Evolutionary conservation across 2,888 invertebrate genomes (phyloP).

Genomic region (Venustoraphidia nigricollis): DNA sequence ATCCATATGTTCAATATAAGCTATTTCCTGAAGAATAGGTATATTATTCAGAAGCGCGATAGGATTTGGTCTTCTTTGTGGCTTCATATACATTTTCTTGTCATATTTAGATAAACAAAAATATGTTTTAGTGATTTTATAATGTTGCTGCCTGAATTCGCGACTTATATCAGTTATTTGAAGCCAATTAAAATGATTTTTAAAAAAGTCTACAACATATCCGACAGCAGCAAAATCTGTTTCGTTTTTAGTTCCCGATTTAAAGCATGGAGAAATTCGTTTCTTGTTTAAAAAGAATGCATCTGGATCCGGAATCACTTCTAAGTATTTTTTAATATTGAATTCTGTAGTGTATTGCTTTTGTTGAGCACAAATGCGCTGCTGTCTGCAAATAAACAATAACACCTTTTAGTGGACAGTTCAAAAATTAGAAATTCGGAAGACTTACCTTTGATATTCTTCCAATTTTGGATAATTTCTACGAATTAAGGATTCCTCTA

Average conservation of each 20-base stretch:
- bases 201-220: no score
- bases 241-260: no score
- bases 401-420: no score
- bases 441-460: not conserved
- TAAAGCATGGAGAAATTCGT: not conserved
- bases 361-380: slow-evolving; percentile 23
- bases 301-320: slow-evolving; percentile 29
- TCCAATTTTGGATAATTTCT: slow-evolving; percentile 2
- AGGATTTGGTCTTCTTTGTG: slow-evolving; percentile 4
- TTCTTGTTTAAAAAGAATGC: slow-evolving; percentile 17
- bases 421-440: no score
- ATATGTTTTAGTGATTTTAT: not conserved
- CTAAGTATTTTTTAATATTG: slow-evolving; percentile 26
- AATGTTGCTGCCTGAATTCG: no score
- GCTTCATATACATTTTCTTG: slow-evolving; percentile 5
- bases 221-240: no score
- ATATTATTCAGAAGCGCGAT: slow-evolving; percentile 4
- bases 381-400: slow-evolving; percentile 15
- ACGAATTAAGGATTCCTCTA: not conserved
- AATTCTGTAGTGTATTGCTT: slow-evolving; percentile 29
- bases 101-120: slow-evolving; percentile 5
- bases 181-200: no score
- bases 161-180: no score
- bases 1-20: slow-evolving; percentile 19
- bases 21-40: slow-evolving; percentile 15